Conservation (phyloP, 2,113 vertebrate species). For the Carassius gibelio region DNA sequence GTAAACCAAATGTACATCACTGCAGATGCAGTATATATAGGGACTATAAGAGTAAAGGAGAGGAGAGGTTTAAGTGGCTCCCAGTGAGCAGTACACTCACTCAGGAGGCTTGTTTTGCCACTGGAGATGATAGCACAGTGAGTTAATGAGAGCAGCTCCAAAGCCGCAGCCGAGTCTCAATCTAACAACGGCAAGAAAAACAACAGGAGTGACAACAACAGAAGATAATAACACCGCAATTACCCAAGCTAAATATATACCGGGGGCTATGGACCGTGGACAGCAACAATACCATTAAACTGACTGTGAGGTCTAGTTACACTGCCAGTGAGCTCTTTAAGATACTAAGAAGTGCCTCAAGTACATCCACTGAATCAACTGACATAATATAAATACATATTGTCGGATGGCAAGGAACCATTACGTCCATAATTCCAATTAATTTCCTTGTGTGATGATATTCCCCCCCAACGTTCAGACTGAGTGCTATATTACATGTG, state of each 20-base stretch:
- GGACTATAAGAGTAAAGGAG: neutral
- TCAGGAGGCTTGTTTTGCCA: conserved; percentile 36
- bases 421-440: conserved; percentile 20
- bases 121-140: conserved; percentile 41
- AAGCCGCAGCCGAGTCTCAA: conserved; percentile 41
- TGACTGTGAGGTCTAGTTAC: conserved; percentile 50
- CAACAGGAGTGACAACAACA: conserved; percentile 60
- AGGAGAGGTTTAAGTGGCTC: neutral
- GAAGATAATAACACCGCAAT: conserved; percentile 61
- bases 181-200: conserved; percentile 56
- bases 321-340: conserved; percentile 51
- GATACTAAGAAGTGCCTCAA: conserved; percentile 47
- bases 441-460: neutral
- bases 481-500: conserved; percentile 12
- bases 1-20: neutral
- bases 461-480: neutral
- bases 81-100: neutral
- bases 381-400: conserved; percentile 45
- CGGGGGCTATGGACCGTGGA: conserved; percentile 52
- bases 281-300: conserved; percentile 58
- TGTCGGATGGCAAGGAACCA: conserved; percentile 16
- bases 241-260: conserved; percentile 61
- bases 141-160: conserved; percentile 54
- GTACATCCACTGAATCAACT: conserved; percentile 32
- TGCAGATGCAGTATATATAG: neutral